phyloP scores from a whole-genome alignment of 2,797 vertebrate species.

The Rhyacichthys aspro region DNA sequence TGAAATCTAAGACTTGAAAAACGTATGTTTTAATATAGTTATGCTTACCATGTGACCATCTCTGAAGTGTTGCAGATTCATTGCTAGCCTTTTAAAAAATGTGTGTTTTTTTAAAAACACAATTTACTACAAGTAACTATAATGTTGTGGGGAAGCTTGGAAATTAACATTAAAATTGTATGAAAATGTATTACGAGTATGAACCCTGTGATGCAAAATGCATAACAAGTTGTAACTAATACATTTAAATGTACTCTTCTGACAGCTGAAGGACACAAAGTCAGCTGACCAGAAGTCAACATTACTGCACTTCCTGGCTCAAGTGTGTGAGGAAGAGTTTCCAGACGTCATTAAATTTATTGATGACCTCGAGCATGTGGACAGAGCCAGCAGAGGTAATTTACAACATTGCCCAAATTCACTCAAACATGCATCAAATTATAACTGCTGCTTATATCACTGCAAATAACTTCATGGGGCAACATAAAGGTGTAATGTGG shows the following conservation, averaged over 20 bases:
- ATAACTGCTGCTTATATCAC: slow-evolving; percentile 1
- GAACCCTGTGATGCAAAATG: background rate
- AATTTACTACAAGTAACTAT: too few species aligned
- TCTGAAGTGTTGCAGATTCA: too few species aligned
- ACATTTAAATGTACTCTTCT: slow-evolving; percentile 8
- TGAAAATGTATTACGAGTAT: too few species aligned
- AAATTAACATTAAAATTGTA: too few species aligned
- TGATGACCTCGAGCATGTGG: slow-evolving; percentile 91
- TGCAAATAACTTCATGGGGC: background rate
- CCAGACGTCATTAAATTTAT: slow-evolving; percentile 87
- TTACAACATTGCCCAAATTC: background rate
- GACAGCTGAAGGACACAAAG: slow-evolving; percentile 94
- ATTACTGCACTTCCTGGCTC: slow-evolving; percentile 92
- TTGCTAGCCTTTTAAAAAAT: too few species aligned
- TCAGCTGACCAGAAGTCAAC: slow-evolving; percentile 94
- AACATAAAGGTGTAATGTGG: slow-evolving; percentile 1
- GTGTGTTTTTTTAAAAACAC: too few species aligned
- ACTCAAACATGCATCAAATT: background rate
- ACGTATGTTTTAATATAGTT: too few species aligned
- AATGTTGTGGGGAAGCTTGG: too few species aligned
- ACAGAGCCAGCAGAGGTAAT: slow-evolving; percentile 95
- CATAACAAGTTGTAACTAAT: slow-evolving; percentile 4
- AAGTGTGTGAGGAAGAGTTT: slow-evolving; percentile 91
- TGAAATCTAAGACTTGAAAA: too few species aligned
- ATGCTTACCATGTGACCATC: too few species aligned